Percentiles rank a stretch among this genome's conserved stretches.
Evolutionary conservation across 1,140 invertebrate species (phyloP).

Genomic region (Drosophila ogumai): DNA sequence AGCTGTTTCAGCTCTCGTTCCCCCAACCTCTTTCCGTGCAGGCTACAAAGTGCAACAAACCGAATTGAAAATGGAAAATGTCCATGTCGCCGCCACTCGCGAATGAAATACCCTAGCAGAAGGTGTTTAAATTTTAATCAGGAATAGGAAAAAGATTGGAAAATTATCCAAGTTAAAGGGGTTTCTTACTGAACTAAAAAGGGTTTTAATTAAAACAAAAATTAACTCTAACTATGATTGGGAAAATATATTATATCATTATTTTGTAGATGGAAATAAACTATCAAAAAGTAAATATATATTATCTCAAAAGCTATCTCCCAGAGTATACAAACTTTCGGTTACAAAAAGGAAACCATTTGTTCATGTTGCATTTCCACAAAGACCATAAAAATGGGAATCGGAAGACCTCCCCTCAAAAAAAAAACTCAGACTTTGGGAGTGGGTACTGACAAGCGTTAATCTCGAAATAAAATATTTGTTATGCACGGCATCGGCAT

Average conservation of each 20-base stretch:
- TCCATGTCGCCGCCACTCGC: constrained; percentile 21
- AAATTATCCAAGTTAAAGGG: neutral
- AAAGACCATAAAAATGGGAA: constrained; percentile 18
- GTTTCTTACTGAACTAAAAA: neutral
- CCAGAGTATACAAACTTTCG: neutral
- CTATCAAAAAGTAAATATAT: neutral
- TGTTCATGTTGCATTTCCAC: constrained; percentile 60
- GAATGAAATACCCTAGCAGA: constrained; percentile 18
- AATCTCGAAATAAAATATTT: constrained; percentile 82
- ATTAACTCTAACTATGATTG: neutral
- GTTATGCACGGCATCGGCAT: constrained; percentile 44
- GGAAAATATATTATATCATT: no score
- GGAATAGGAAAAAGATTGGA: neutral
- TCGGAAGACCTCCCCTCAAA: constrained; percentile 7
- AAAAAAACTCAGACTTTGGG: constrained; percentile 7
- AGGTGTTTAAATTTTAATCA: neutral
- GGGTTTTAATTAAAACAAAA: neutral
- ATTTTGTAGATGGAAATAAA: neutral
- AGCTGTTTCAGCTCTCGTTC: constrained; percentile 60
- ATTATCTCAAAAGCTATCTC: no score
- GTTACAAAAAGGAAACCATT: neutral
- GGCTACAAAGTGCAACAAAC: constrained; percentile 79
- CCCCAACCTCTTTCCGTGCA: constrained; percentile 5
- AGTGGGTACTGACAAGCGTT: constrained; percentile 68
- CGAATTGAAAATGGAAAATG: constrained; percentile 72